phyloP scores from a whole-genome alignment of 2,888 invertebrate species.

The Subacronicta megacephala region DNA sequence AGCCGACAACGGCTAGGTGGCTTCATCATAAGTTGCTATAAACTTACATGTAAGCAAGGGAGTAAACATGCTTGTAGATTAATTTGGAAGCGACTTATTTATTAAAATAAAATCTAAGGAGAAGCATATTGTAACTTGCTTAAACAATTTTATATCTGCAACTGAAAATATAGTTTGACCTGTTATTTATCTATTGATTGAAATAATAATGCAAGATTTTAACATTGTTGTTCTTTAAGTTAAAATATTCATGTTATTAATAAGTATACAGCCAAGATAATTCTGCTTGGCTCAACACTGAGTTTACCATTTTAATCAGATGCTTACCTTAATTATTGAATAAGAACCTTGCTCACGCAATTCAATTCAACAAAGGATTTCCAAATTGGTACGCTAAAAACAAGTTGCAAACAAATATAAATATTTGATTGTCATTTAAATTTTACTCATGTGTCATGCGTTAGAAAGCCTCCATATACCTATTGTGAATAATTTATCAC shows the following conservation, averaged over 20 bases:
- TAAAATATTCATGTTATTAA: constrained; percentile 13
- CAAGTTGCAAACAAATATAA: constrained; percentile 66
- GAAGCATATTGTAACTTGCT: too few species aligned
- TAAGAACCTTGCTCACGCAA: constrained; percentile 35
- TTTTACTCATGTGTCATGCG: constrained; percentile 75
- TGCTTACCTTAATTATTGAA: constrained; percentile 44
- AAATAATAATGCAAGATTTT: too few species aligned
- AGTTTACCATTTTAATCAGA: constrained; percentile 38
- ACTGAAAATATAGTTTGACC: too few species aligned
- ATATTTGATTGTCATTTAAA: constrained; percentile 76
- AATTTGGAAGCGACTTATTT: too few species aligned
- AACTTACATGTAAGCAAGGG: too few species aligned
- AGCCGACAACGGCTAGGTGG: too few species aligned
- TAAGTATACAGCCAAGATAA: too few species aligned
- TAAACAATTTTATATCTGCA: too few species aligned
- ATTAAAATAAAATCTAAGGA: too few species aligned
- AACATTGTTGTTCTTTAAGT: neutral
- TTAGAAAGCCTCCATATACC: constrained; percentile 71
- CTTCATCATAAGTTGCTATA: too few species aligned
- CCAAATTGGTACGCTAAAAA: constrained; percentile 53
- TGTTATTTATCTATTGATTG: too few species aligned
- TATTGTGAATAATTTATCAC: constrained; percentile 74
- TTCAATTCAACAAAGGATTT: constrained; percentile 40
- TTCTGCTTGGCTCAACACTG: constrained; percentile 14
- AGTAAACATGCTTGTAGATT: too few species aligned